These are phyloP conservation scores for Leptothorax acervorum DNA, from an alignment of 2,888 invertebrate genomes.

Conservation along the genomic window DNA sequence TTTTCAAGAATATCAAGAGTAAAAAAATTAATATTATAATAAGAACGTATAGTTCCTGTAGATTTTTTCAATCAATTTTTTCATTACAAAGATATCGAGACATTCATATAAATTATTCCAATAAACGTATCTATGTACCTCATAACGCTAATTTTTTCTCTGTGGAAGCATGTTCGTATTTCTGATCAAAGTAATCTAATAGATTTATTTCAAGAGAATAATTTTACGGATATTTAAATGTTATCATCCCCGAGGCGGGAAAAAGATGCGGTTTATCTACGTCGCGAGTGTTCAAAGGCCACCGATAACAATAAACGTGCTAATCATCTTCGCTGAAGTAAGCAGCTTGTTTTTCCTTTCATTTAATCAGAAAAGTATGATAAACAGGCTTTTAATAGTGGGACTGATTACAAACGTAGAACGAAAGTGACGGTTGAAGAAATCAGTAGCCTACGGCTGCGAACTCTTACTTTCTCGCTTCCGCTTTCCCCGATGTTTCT, in stretches of 20 bases:
- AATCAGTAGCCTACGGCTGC: conserved; percentile 30
- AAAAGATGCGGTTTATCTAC: not conserved
- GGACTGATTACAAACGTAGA: conserved; percentile 5
- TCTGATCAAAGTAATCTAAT: not conserved
- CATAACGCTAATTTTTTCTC: too few species aligned
- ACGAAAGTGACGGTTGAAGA: conserved; percentile 42
- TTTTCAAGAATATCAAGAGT: not conserved
- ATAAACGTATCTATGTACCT: not conserved
- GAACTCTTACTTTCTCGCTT: conserved; percentile 53
- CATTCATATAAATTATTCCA: not conserved
- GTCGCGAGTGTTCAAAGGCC: not conserved
- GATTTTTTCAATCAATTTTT: not conserved
- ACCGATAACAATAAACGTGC: not conserved
- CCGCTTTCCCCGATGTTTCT: conserved; percentile 45
- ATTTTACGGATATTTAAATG: not conserved
- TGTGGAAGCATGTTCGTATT: not conserved
- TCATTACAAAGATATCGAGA: not conserved
- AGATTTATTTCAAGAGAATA: not conserved
- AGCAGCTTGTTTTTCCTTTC: not conserved
- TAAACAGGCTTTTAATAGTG: not conserved
- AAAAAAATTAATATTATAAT: not conserved
- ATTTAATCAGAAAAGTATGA: not conserved
- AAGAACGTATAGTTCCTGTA: not conserved
- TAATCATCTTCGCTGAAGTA: not conserved
- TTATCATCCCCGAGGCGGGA: not conserved